Evolutionary conservation across 1,140 invertebrate species (phyloP).

Genomic region (Drosophila lacteicornis): DNA sequence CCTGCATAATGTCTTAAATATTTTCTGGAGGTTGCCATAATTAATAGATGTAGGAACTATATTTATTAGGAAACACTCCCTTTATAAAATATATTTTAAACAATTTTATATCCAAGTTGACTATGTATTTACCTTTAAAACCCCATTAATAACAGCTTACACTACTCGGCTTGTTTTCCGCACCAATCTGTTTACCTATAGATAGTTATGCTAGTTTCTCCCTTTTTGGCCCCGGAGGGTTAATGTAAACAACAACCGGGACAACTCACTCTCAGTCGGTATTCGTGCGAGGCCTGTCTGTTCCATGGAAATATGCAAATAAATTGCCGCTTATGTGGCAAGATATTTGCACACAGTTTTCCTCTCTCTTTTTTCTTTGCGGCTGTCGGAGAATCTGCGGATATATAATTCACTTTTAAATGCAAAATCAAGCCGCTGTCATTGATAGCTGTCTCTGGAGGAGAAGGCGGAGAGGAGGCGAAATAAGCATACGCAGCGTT

Average conservation of each 20-base stretch:
- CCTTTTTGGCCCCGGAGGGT: neutral
- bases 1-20: too few relatives aligned
- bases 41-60: too few relatives aligned
- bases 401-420: conserved; percentile 80
- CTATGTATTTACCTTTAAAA: neutral
- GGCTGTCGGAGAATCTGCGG: conserved; percentile 13
- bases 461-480: neutral
- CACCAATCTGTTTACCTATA: conserved; percentile 21
- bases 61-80: too few relatives aligned
- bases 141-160: neutral
- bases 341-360: conserved; percentile 32
- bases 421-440: conserved; percentile 74
- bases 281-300: neutral
- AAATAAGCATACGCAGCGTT: conserved; percentile 76
- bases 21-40: too few relatives aligned
- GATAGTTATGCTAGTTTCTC: conserved; percentile 9
- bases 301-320: conserved; percentile 66
- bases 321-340: conserved; percentile 45
- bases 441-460: conserved; percentile 61
- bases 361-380: conserved; percentile 7
- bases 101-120: too few relatives aligned
- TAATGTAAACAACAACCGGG: conserved; percentile 45
- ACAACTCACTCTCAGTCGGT: conserved; percentile 17
- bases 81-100: too few relatives aligned
- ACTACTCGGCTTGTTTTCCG: neutral